Evolutionary conservation across 2,888 invertebrate genomes (phyloP).

Genomic region (Cephus sareptanus): DNA sequence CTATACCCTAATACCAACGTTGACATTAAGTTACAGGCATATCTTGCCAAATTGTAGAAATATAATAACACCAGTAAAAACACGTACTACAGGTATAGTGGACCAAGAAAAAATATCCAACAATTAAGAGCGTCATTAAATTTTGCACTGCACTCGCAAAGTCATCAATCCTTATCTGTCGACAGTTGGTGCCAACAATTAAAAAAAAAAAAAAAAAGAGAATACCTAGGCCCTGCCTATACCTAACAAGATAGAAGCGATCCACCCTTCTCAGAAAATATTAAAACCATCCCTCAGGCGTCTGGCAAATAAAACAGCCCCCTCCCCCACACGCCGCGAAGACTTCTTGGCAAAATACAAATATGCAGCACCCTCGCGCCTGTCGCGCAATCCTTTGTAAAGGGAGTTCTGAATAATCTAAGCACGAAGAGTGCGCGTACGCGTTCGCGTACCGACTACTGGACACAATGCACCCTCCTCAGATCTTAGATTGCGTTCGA

Average conservation of each 20-base stretch:
- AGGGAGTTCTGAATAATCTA: conserved; percentile 3
- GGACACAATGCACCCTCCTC: conserved; percentile 5
- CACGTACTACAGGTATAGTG: no score
- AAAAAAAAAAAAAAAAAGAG: background rate
- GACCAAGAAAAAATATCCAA: no score
- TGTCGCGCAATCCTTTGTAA: background rate
- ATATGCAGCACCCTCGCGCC: background rate
- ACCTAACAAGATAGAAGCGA: conserved; percentile 8
- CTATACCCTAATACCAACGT: background rate
- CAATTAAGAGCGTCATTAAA: no score
- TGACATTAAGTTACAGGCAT: no score
- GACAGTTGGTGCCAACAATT: background rate
- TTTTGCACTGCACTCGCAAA: no score
- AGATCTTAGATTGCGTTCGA: conserved; percentile 10
- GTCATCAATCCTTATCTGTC: background rate
- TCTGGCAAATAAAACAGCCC: conserved; percentile 10
- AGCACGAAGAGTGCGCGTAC: background rate
- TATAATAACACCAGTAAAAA: no score
- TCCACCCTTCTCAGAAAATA: conserved; percentile 15
- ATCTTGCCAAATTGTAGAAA: no score
- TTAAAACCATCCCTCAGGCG: conserved; percentile 19
- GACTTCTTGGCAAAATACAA: background rate
- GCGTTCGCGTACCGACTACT: background rate
- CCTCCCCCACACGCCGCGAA: background rate
- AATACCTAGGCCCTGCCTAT: background rate